phyloP scores from a whole-genome alignment of 2,888 invertebrate genomes.

The Harpagoxenus sublaevis region DNA sequence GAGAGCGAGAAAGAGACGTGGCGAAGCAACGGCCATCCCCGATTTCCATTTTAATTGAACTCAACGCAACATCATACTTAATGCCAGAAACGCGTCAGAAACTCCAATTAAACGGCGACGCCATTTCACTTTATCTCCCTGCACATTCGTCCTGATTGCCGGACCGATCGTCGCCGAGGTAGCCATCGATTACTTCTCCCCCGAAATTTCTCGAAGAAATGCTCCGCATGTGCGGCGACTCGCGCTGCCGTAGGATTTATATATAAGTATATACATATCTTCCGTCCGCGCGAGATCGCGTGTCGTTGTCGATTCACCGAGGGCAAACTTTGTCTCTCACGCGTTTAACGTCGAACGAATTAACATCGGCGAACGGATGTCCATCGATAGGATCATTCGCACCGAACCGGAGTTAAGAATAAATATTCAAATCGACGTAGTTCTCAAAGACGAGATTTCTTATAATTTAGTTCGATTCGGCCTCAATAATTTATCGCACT shows the following conservation, averaged over 20 bases:
- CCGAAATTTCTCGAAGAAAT: slow-evolving; percentile 64
- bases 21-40: slow-evolving; percentile 75
- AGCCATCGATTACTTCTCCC: slow-evolving; percentile 70
- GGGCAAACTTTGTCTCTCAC: slow-evolving; percentile 13
- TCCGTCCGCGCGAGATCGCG: slow-evolving; percentile 60
- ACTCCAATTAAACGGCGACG: slow-evolving; percentile 84
- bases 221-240: slow-evolving; percentile 33
- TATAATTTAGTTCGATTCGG: not conserved
- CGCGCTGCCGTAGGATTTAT: slow-evolving; percentile 12
- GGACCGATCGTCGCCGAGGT: slow-evolving; percentile 65
- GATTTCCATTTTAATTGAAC: slow-evolving; percentile 86
- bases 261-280: slow-evolving; percentile 36
- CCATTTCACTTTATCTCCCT: slow-evolving; percentile 81
- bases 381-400: not conserved
- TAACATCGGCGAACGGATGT: not conserved
- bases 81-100: slow-evolving; percentile 83
- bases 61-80: slow-evolving; percentile 85
- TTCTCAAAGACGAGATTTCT: not conserved
- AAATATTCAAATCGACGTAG: slow-evolving; percentile 8
- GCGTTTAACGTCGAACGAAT: slow-evolving; percentile 12
- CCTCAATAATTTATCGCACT: not conserved
- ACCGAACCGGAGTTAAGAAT: not conserved
- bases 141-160: slow-evolving; percentile 74
- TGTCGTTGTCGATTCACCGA: slow-evolving; percentile 45
- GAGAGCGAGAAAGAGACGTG: slow-evolving; percentile 53